Percentiles rank a stretch among this genome's conserved stretches.
phyloP scores from a whole-genome alignment of 2,797 vertebrate genomes.

The Crocodylus rhombifer region DNA sequence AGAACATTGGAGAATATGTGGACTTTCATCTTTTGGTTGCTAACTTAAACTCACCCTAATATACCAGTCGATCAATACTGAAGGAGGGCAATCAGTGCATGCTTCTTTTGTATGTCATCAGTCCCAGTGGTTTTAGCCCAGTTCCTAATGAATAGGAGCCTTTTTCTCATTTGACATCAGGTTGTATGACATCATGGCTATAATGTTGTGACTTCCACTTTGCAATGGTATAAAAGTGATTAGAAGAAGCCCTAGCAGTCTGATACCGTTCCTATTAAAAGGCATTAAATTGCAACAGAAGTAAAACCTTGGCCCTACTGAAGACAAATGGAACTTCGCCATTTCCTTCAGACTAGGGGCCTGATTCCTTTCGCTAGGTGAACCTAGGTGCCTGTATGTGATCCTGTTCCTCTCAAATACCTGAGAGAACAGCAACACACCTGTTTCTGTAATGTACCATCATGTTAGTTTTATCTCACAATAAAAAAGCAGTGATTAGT shows the following conservation, averaged over 20 bases:
- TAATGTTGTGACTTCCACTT: neutral
- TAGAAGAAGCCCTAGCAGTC: neutral
- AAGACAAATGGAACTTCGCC: neutral
- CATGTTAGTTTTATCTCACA: too few species aligned
- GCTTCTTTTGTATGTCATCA: neutral
- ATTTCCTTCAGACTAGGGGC: neutral
- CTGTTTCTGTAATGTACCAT: too few species aligned
- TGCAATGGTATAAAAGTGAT: neutral
- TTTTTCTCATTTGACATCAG: neutral
- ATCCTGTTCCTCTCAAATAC: too few species aligned
- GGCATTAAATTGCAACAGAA: neutral
- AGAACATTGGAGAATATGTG: conserved; percentile 15
- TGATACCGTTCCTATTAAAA: neutral
- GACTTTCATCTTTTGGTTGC: conserved; percentile 18
- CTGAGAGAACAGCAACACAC: too few species aligned
- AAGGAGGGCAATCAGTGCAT: neutral
- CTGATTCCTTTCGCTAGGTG: neutral
- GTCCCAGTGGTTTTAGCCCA: neutral
- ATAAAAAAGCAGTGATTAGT: too few species aligned
- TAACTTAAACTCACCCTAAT: conserved; percentile 1
- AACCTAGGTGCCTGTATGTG: too few species aligned
- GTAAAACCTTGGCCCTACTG: neutral
- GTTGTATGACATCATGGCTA: neutral
- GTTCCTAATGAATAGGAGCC: neutral
- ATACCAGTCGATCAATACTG: neutral